Conservation (phyloP, 2,113 vertebrate species). For the Sinocyclocheilus maitianheensis region DNA sequence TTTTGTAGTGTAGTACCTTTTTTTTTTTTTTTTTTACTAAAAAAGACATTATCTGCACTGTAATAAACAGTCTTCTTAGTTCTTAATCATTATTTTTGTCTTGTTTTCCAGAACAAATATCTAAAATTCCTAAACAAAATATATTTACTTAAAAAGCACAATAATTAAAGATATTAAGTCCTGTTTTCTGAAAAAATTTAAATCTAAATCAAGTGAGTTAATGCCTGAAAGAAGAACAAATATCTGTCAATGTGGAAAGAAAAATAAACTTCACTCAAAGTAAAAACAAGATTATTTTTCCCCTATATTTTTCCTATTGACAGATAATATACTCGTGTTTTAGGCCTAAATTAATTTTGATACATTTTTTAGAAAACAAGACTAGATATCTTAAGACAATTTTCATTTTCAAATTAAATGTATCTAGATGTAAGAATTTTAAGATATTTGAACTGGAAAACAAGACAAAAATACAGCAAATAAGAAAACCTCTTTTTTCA, state of each 20-base stretch:
- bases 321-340: neutral
- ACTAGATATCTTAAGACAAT: neutral
- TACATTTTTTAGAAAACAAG: neutral
- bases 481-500: no score
- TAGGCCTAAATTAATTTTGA: neutral
- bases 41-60: neutral
- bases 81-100: neutral
- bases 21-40: neutral
- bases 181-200: no score
- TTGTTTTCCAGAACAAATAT: neutral
- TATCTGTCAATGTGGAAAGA: no score
- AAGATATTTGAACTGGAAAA: no score
- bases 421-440: neutral
- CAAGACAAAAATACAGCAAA: no score
- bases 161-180: neutral
- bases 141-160: neutral
- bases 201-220: no score
- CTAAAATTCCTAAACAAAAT: neutral
- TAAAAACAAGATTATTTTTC: no score
- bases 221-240: no score
- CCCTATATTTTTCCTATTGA: no score
- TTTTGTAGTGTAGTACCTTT: neutral
- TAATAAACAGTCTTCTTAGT: neutral
- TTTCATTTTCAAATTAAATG: neutral
- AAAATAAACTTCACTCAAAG: no score